Base-by-base conservation (phyloP, 2,113 vertebrate genomes). In the Sorex araneus region DNA sequence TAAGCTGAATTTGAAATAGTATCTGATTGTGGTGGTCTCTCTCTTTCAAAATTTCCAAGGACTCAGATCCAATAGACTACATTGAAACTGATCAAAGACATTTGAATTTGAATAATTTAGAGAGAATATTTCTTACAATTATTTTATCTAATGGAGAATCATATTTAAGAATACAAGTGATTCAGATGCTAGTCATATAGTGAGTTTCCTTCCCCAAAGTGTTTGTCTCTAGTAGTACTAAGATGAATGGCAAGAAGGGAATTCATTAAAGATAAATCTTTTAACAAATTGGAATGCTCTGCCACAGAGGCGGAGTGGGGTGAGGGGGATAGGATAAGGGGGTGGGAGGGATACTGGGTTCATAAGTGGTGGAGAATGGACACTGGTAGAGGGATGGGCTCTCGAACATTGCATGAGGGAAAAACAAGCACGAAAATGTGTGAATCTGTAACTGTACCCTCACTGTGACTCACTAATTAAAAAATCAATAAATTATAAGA, bases 271-370 rank as follows among this genome's bases (percentile, higher is more conserved):
- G 63, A 64, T 60, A 81, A 87, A 78, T 82, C 78, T 93, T 89
- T 16, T 54, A 54, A 54, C 45, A 73, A 40, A 27, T 11, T 13
- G 16, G 40, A 60, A 81, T 96, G 67, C 77, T 45, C 28, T 50
- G 43, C 47, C 91, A 81, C 89, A 92, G 85, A 54, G 87, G 80
- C n/a, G n/a, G n/a, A n/a, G n/a, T n/a, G n/a, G n/a, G n/a, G n/a
- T n/a, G n/a, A n/a, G n/a, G n/a, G n/a, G n/a, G n/a, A n/a, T n/a
- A n/a, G n/a, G n/a, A n/a, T n/a, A n/a, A n/a, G n/a, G n/a, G n/a
- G n/a, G n/a, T n/a, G n/a, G n/a, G n/a, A n/a, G n/a, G n/a, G n/a
- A n/a, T n/a, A n/a, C n/a, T n/a, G n/a, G n/a, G n/a, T n/a, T n/a
- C n/a, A n/a, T n/a, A n/a, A n/a, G n/a, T n/a, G n/a, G n/a, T n/a